Percentiles rank a stretch among this genome's conserved stretches.
These are phyloP conservation scores for Turritopsis dohrnii DNA, from an alignment of 30 jellyfish, hydroid and myxozoan species.

Conservation along the genomic window DNA sequence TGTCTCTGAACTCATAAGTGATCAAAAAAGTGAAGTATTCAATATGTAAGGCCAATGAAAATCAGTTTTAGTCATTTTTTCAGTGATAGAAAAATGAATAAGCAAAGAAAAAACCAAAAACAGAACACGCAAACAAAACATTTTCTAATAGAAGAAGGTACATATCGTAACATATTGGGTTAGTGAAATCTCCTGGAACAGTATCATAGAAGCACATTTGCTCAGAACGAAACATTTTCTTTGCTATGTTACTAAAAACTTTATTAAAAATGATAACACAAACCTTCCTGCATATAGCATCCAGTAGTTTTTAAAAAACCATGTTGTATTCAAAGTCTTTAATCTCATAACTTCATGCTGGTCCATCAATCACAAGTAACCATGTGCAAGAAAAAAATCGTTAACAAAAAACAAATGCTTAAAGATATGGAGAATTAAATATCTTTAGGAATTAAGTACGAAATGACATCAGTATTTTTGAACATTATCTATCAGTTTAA, in stretches of 20 bases:
- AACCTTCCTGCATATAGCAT: background rate
- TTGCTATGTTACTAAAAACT: background rate
- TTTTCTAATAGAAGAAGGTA: too few relatives aligned
- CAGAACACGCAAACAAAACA: too few relatives aligned
- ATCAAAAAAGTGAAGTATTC: too few relatives aligned
- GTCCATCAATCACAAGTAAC: background rate
- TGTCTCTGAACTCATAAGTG: too few relatives aligned
- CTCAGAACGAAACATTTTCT: background rate
- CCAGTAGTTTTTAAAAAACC: background rate
- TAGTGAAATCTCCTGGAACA: background rate
- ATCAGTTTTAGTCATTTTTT: too few relatives aligned
- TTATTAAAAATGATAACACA: background rate
- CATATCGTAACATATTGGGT: too few relatives aligned
- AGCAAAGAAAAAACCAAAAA: too few relatives aligned
- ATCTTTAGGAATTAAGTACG: background rate
- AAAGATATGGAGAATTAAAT: background rate
- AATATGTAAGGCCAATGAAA: too few relatives aligned
- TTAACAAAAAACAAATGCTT: background rate
- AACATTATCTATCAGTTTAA: too few relatives aligned
- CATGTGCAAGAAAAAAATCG: background rate
- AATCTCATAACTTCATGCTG: too few relatives aligned
- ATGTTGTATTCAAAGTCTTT: too few relatives aligned
- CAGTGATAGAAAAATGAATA: too few relatives aligned
- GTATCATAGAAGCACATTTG: background rate
- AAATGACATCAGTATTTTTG: background rate